Conservation (phyloP, 1,140 invertebrate species). For the Lucilia cuprina region DNA sequence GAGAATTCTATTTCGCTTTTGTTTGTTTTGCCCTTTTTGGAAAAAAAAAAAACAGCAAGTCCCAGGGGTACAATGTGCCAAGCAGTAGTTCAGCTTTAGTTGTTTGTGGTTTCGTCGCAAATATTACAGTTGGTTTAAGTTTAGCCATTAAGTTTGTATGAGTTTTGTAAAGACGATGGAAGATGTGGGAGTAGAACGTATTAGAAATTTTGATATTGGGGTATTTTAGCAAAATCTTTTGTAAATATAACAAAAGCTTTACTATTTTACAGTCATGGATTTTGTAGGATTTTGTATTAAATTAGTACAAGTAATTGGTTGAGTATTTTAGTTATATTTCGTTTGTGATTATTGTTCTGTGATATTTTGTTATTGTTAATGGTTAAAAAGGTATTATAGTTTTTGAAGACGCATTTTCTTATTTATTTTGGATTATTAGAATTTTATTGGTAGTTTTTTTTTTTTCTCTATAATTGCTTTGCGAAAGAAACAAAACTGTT, state of each 20-base stretch:
- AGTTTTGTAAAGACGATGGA: background rate
- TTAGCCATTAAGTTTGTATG: background rate
- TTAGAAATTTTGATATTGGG: background rate
- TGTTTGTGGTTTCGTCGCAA: background rate
- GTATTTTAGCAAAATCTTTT: background rate
- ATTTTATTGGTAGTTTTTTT: no score
- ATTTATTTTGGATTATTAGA: no score
- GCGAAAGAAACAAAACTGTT: no score
- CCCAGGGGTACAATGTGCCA: slow-evolving; percentile 21
- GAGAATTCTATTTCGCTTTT: background rate
- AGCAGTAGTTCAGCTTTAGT: background rate
- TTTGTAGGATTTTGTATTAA: slow-evolving; percentile 19
- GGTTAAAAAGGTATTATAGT: no score
- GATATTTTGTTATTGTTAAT: no score
- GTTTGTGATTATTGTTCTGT: no score
- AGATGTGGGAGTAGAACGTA: background rate
- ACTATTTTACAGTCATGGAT: background rate
- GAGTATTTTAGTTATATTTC: no score
- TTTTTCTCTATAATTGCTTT: no score
- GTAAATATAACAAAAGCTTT: no score
- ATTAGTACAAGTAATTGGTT: background rate
- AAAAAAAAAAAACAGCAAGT: background rate
- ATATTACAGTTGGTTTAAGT: no score
- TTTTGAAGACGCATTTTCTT: no score
- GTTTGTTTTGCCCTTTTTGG: background rate